Percentiles rank a stretch among this genome's conserved stretches.
phyloP scores from a whole-genome alignment of 2,797 vertebrate genomes.

The Apogon talboti region DNA sequence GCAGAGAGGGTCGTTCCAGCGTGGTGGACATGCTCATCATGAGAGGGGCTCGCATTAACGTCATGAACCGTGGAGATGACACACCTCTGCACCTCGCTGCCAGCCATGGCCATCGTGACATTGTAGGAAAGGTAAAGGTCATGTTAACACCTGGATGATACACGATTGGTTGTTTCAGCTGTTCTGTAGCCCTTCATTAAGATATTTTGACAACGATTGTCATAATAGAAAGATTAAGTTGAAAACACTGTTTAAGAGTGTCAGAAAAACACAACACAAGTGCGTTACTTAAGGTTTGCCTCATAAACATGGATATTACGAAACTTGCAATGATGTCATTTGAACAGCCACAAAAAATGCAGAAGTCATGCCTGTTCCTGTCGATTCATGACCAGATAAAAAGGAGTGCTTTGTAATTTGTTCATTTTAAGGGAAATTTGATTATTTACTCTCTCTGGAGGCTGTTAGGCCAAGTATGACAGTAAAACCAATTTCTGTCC shows the following conservation, averaged over 20 bases:
- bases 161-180: neutral
- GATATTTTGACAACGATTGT: neutral
- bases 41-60: conserved; percentile 96
- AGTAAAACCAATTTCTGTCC: neutral
- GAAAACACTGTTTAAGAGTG: no score
- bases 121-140: conserved; percentile 90
- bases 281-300: conserved; percentile 15
- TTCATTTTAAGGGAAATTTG: neutral
- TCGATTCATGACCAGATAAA: conserved; percentile 22
- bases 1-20: conserved; percentile 92
- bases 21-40: conserved; percentile 99
- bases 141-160: conserved; percentile 10
- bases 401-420: conserved; percentile 2
- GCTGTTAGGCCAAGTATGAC: neutral
- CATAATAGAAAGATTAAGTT: neutral
- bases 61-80: conserved; percentile 97
- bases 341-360: conserved; percentile 12
- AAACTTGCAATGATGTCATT: conserved; percentile 53
- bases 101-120: conserved; percentile 95
- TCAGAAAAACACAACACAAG: no score
- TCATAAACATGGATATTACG: conserved; percentile 48
- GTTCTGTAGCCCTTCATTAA: neutral
- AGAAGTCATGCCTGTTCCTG: conserved; percentile 64
- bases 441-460: conserved; percentile 1
- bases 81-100: conserved; percentile 94